Evolutionary conservation across 2,113 vertebrate species (phyloP).

Genomic region (Agapornis roseicollis): DNA sequence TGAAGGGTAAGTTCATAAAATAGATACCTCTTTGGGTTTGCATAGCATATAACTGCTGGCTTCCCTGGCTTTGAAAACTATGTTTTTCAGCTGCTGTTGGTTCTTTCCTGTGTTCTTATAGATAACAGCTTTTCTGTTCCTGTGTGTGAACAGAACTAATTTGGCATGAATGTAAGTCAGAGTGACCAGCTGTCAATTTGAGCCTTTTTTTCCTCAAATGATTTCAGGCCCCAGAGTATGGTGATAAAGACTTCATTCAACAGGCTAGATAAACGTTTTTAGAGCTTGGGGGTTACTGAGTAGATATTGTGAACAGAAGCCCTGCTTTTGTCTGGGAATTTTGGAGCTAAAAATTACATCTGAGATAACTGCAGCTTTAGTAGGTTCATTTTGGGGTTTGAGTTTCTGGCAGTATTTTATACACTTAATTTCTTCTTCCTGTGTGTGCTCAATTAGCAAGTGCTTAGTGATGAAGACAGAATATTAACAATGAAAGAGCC

Average conservation of each 20-base stretch:
- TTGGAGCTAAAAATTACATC: neutral
- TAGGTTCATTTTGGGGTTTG: neutral
- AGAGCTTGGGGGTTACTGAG: neutral
- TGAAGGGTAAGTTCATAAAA: slow-evolving; percentile 47
- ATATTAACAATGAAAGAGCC: neutral
- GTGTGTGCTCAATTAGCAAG: neutral
- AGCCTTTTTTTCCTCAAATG: neutral
- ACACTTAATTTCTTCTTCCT: neutral
- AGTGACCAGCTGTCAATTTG: neutral
- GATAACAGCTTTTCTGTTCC: neutral
- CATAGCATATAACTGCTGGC: neutral
- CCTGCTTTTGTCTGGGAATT: neutral
- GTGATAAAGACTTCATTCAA: neutral
- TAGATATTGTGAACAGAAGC: neutral
- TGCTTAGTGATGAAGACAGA: neutral
- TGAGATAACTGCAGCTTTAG: neutral
- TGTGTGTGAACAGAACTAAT: neutral
- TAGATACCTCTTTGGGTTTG: neutral
- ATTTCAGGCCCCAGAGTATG: neutral
- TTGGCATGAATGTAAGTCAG: neutral
- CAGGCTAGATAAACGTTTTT: neutral
- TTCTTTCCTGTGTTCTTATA: neutral
- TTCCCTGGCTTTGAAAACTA: neutral
- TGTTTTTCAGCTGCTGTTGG: neutral
- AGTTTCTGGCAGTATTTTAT: neutral